Evolutionary conservation across 1,140 invertebrate species (phyloP), one percentile per base, ranked within the genome.

Genomic region (Grapholita molesta): DNA sequence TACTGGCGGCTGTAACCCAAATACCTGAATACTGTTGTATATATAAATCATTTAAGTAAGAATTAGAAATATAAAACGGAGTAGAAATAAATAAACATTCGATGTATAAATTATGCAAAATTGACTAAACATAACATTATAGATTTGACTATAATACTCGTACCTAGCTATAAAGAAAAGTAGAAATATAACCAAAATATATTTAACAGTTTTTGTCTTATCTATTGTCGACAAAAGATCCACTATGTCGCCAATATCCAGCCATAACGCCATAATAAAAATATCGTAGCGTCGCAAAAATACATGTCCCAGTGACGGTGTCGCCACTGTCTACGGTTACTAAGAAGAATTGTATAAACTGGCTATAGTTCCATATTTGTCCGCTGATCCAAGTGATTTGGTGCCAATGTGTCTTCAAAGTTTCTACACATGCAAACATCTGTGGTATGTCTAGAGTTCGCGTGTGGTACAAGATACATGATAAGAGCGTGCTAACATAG

Each of bases 391-490:
- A 32, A 1, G 55, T 15, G 6, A 61, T 12, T 28, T 61, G 24
- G 55, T 15, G 55, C 4, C 30, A 12, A 12, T 25, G 55, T 61
- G 25, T 25, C 12, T 61, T 61, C 25, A n/a, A 25, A 61, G 55
- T 28, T 32, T 28, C 55, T 61, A 61, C 55, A 61, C 55, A 61
- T 61, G 55, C 55, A 25, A 61, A 4, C 24, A 32, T 61, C 55
- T 61, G 24, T 30, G 15, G 55, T 61, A 61, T 61, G 30, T 61
- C 24, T 48, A 48, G 25, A 11, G 55, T 30, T 28, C 12, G 9
- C n/a, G 24, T 28, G 15, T 61, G 55, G 55, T 61, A 25, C 25
- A 61, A 28, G 11, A 23, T 15, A 30, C 9, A 18, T 30, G n/a
- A 61, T 48, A 4, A 48, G 18, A 21, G 35, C 35, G n/a, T 38